Evolutionary conservation across 1,140 invertebrate species (phyloP), one percentile per base, ranked within the genome.

Genomic region (Diprion similis): DNA sequence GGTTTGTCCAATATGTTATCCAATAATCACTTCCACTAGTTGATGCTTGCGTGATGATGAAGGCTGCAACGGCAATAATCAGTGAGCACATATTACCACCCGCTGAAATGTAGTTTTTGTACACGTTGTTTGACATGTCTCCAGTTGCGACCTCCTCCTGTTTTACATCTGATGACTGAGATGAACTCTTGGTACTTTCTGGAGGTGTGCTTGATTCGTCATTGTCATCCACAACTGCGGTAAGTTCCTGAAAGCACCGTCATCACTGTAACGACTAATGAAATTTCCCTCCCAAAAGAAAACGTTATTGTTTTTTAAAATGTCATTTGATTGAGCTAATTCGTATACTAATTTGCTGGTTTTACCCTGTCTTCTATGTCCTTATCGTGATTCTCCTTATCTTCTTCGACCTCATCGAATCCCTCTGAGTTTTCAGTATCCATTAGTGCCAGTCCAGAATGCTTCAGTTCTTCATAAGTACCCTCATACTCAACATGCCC

Each of bases 21-120:
- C 95, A 97, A 81, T 92, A 97, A 81, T 97, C 95, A 9, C 91
- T 90, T 1, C 91, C 90, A 74, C 92, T 94, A 47, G 92, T 94
- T 0, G 90, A 83, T 0, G 90, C 84, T 87, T 96, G 94, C 0
- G 94, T 91, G 0, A 94, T 15, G 1, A 95, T 15, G 78, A 94
- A 89, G 0, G 92, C 73, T 0, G 92, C 66, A 0, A 92, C 67
- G 19, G 95, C 88, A 0, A 91, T 73, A 0, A 89, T 68, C 0
- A 95, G 87, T 11, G 91, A 81, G 18, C 89, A 86, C 18, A 89
- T 87, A 1, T 91, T 92, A 8, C 91, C 89, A 15, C 95, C 95
- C 0, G 92, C 89, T 24, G 83, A 84, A 71, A 96, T 90, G 80
- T 96, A 97, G 64, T 91, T 83, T 65, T 78, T 82, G 79, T 93